Base-by-base conservation (phyloP, 2,888 invertebrate genomes). In the Agrotis clavis region DNA sequence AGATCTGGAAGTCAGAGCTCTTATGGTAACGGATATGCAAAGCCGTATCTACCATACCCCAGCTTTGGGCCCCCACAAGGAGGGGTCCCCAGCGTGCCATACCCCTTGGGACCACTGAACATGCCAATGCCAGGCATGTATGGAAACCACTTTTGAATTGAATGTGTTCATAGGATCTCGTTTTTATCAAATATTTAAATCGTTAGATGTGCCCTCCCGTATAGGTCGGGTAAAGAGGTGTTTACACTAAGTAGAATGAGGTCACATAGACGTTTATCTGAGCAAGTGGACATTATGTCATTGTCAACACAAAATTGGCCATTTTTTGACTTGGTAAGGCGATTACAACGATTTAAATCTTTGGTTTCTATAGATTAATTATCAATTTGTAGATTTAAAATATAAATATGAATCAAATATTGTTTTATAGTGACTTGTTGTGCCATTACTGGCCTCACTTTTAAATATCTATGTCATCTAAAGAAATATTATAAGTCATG, bases 111-210 rank as follows among this genome's bases (percentile, higher is more conserved):
- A n/a, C 97, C 97, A 0, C 92, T 98, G 74, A 96, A 97, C 82
- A 98, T 98, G 98, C 98, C 98, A 16, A 97, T 98, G 97, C 98
- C 98, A 11, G 96, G 97, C 70, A 93, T 96, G 92, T 96, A 91
- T 81, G 94, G 95, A 59, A 95, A 94, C 73, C 96, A 96, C 83
- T 96, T 96, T 86, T 96, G 82, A 94, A 73, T 48, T 69, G 62
- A 66, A 68, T 61, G 57, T 71, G 71, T 81, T 79, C 78, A 79
- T 79, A 84, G 72, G 74, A 81, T 80, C 70, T 67, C 25, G 47
- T 72, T 41, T 41, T 41, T 41, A 41, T 41, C 41, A 41, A 41
- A 41, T 41, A 41, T 41, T 41, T 41, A 41, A 41, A 41, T 41
- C 41, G 41, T 41, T 41, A 41, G 41, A 41, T 41, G 41, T 41